Percentiles rank a stretch among this genome's conserved stretches.
Evolutionary conservation across 92 coral and sea anemone species (phyloP).

Genomic region (Micromussa lordhowensis): DNA sequence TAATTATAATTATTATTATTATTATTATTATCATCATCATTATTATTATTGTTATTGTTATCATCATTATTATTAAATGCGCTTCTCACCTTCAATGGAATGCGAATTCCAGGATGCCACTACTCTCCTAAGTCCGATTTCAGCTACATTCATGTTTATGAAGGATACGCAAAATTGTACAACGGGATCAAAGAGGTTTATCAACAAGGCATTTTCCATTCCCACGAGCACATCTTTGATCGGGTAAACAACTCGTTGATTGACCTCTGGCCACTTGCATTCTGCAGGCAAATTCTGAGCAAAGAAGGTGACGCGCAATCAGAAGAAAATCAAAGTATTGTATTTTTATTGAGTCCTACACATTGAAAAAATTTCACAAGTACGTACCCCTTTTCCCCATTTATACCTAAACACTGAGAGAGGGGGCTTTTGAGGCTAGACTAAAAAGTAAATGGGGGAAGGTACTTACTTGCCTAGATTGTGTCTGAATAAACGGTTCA

Average conservation of each 20-base stretch:
- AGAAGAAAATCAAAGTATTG: too few relatives aligned
- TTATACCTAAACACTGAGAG: too few relatives aligned
- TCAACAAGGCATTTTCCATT: conserved; percentile 62
- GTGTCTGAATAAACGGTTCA: conserved; percentile 73
- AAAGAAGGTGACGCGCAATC: too few relatives aligned
- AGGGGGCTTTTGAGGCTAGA: too few relatives aligned
- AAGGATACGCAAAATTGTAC: conserved; percentile 67
- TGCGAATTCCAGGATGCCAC: conserved; percentile 70
- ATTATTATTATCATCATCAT: too few relatives aligned
- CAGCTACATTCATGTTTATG: conserved; percentile 45
- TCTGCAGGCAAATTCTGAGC: conserved; percentile 75
- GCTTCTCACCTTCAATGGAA: conserved; percentile 64
- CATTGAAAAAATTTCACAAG: too few relatives aligned
- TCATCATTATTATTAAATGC: not conserved
- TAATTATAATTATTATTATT: too few relatives aligned
- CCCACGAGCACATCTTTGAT: conserved; percentile 64
- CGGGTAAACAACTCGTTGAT: conserved; percentile 69
- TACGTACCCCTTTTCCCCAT: too few relatives aligned
- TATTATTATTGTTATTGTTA: too few relatives aligned
- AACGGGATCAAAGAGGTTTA: conserved; percentile 60
- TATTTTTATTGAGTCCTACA: too few relatives aligned
- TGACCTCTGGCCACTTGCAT: conserved; percentile 77
- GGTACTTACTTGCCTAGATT: conserved; percentile 64
- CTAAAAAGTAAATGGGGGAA: too few relatives aligned
- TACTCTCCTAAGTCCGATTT: conserved; percentile 16